Percentiles rank a stretch among this genome's conserved stretches.
phyloP scores from a whole-genome alignment of 2,888 invertebrate species.

The Osedax frankpressi region DNA sequence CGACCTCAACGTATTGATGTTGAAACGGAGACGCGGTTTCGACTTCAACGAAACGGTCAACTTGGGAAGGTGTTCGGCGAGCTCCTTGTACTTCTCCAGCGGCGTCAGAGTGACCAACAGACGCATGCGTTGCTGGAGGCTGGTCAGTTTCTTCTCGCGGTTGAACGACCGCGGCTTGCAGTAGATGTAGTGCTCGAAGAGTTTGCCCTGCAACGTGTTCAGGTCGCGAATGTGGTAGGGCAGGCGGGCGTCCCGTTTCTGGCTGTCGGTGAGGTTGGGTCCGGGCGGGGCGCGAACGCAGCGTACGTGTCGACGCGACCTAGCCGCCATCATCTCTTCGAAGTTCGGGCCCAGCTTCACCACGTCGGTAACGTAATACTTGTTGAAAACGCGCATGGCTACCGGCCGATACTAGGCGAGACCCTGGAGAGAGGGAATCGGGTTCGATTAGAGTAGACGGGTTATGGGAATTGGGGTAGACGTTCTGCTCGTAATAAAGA shows the following conservation, averaged over 20 bases:
- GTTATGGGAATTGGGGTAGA: no score
- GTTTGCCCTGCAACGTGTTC: background rate
- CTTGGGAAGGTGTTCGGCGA: background rate
- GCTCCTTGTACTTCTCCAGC: background rate
- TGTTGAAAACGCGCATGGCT: background rate
- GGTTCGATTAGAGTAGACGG: no score
- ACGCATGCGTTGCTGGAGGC: background rate
- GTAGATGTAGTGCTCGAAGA: background rate
- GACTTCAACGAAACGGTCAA: background rate
- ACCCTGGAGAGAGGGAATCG: no score
- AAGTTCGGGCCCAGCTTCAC: background rate
- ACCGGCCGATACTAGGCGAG: background rate
- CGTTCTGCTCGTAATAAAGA: no score
- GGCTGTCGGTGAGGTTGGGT: background rate
- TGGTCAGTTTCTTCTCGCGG: background rate
- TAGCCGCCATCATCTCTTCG: background rate
- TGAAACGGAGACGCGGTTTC: background rate
- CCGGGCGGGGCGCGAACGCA: background rate
- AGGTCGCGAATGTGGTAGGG: background rate
- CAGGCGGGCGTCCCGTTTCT: background rate
- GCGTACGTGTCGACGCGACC: background rate
- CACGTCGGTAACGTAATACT: background rate
- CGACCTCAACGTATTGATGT: background rate
- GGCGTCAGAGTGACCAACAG: background rate
- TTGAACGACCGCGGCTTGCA: background rate